phyloP scores from a whole-genome alignment of 2,888 invertebrate species.

The Luperina testacea region DNA sequence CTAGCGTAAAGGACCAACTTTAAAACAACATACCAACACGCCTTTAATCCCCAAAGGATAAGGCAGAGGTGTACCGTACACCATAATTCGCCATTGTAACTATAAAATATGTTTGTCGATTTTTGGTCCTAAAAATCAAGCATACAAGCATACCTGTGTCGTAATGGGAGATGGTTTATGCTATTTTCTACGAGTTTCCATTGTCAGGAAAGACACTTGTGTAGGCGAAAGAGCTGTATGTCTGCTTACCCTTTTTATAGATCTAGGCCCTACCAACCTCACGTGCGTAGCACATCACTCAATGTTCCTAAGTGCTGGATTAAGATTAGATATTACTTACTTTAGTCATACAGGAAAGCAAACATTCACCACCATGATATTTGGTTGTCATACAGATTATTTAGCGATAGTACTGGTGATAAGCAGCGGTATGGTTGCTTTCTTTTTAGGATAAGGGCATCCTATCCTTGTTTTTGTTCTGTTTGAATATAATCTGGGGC shows the following conservation, averaged over 20 bases:
- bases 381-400: conserved; percentile 37
- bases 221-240: not conserved
- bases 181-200: not conserved
- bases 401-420: conserved; percentile 19
- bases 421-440: not conserved
- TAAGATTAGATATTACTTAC: conserved; percentile 29
- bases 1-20: not conserved
- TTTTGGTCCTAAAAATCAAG: not conserved
- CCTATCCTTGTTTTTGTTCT: not conserved
- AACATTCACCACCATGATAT: conserved; percentile 26
- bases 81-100: not conserved
- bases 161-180: not conserved
- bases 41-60: not conserved
- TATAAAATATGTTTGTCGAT: not conserved
- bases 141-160: not conserved
- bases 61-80: not conserved
- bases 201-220: not conserved
- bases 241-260: not conserved
- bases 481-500: not conserved
- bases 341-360: conserved; percentile 19
- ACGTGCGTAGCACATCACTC: conserved; percentile 1
- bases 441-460: not conserved
- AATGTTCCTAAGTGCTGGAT: conserved; percentile 22
- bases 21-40: not conserved
- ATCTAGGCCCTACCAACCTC: not conserved